These are phyloP conservation scores for Lepus timidus DNA, from an alignment of 2,113 vertebrate species.

Conservation along the genomic window DNA sequence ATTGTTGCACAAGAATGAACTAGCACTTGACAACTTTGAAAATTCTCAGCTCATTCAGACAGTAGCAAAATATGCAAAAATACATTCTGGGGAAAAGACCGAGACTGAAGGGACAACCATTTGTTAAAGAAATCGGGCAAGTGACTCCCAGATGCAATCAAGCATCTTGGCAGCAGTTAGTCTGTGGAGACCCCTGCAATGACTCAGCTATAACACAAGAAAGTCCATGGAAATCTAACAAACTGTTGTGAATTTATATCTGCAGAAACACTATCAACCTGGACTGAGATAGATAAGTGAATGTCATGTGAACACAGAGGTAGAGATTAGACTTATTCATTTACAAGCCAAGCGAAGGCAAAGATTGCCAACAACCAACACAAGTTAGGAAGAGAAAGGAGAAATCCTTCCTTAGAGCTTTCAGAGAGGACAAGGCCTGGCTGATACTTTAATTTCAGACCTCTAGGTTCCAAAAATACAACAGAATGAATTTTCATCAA, in stretches of 20 bases:
- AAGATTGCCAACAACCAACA: not conserved
- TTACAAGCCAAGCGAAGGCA: not conserved
- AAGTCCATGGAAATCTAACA: not conserved
- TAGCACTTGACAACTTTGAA: not conserved
- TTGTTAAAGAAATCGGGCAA: not conserved
- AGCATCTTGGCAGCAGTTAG: not conserved
- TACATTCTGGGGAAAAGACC: not conserved
- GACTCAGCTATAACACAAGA: not conserved
- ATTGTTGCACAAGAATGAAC: conserved; percentile 12
- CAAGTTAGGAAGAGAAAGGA: conserved; percentile 25
- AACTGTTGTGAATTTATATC: not conserved
- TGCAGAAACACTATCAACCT: not conserved
- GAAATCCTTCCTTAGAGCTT: not conserved
- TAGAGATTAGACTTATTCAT: not conserved
- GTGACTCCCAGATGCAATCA: not conserved
- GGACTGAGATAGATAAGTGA: not conserved
- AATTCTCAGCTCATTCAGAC: conserved; percentile 21
- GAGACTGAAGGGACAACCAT: not conserved
- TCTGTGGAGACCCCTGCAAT: not conserved
- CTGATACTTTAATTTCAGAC: conserved; percentile 37
- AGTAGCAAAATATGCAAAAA: conserved; percentile 22
- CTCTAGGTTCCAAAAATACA: not conserved
- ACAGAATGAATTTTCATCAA: not conserved
- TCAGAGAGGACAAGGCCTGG: not conserved
- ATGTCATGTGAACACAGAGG: not conserved